These are phyloP conservation scores for Martes martes DNA, from an alignment of 2,113 vertebrate genomes.

Conservation along the genomic window DNA sequence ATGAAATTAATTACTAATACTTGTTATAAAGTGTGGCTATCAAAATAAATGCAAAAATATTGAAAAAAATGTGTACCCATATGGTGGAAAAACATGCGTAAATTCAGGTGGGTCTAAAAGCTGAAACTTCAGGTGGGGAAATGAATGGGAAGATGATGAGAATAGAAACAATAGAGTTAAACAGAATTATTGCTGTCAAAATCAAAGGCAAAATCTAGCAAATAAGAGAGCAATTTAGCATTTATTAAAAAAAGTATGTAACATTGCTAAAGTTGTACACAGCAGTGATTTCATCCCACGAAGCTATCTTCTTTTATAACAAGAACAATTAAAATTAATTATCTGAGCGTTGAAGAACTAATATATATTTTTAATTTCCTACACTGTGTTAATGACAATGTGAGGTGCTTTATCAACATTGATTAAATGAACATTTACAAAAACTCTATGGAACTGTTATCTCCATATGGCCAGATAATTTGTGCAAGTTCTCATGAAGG, in stretches of 20 bases:
- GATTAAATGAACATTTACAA: neutral
- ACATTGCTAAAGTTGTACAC: neutral
- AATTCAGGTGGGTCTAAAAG: neutral
- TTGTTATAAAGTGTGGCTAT: neutral
- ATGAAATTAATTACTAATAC: neutral
- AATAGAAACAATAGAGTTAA: neutral
- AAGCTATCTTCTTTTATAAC: neutral
- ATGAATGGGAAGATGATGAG: neutral
- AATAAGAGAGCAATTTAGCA: neutral
- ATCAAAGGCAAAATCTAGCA: neutral
- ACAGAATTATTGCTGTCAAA: neutral
- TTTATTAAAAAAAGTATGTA: neutral
- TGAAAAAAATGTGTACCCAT: neutral
- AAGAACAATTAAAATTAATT: slow-evolving; percentile 11
- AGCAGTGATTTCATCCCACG: neutral
- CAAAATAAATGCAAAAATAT: neutral
- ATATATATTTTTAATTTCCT: neutral
- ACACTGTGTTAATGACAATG: neutral
- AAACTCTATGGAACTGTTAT: neutral
- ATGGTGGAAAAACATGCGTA: neutral
- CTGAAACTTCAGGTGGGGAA: neutral
- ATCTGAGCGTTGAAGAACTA: neutral
- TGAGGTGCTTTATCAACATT: neutral
- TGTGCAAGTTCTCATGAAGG: neutral
- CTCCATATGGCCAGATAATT: neutral